Percentiles rank a stretch among this genome's conserved stretches.
Conservation (phyloP, 2,888 invertebrate genomes). For the Dasysyrphus albostriatus region DNA sequence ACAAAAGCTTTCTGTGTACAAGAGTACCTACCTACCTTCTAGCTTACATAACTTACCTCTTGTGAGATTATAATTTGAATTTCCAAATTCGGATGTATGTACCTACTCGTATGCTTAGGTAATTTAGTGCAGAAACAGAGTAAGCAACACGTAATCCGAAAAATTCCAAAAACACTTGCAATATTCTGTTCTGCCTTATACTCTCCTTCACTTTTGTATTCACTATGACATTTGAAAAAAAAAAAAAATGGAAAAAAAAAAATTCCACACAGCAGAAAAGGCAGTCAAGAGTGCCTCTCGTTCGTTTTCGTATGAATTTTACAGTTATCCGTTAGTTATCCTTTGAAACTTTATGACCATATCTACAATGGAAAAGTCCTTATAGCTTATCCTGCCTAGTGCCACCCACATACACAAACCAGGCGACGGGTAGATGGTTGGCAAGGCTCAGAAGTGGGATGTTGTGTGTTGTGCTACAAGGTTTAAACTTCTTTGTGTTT, state of each 20-base stretch:
- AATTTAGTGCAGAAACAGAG: conserved; percentile 50
- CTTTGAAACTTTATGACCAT: conserved; percentile 56
- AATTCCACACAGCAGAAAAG: background rate
- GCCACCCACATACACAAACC: background rate
- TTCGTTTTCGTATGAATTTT: conserved; percentile 42
- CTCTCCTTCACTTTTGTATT: background rate
- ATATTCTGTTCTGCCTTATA: background rate
- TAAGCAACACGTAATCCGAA: conserved; percentile 66
- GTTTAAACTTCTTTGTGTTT: background rate
- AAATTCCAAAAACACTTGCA: conserved; percentile 27
- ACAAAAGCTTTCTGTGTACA: background rate
- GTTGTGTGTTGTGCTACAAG: background rate
- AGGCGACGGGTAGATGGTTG: background rate
- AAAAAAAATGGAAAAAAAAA: background rate
- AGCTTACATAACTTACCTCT: background rate
- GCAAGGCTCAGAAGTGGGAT: conserved; percentile 29
- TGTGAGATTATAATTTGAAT: conserved; percentile 60
- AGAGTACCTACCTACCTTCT: too few relatives aligned
- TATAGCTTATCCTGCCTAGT: background rate
- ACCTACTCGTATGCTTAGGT: conserved; percentile 17
- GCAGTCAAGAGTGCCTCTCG: background rate
- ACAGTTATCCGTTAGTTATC: conserved; percentile 55
- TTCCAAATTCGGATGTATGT: conserved; percentile 38
- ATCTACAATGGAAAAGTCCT: conserved; percentile 15
- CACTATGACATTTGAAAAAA: conserved; percentile 12